These are phyloP conservation scores for Drosophila ogumai DNA, from an alignment of 1,140 invertebrate species.

Conservation along the genomic window DNA sequence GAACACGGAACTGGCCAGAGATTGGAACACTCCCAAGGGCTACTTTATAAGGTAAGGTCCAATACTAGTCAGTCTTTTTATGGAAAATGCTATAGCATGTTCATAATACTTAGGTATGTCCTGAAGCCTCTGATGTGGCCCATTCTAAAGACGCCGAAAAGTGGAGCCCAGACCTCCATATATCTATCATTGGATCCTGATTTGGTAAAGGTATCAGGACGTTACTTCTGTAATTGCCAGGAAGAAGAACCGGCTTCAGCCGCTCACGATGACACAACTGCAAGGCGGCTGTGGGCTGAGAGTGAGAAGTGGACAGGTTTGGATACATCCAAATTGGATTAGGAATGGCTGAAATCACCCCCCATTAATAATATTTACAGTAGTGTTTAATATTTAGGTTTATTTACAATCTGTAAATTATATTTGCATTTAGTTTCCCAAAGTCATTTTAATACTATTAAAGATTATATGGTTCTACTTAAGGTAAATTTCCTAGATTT, in stretches of 20 bases:
- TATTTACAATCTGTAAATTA: not conserved
- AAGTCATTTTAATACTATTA: not conserved
- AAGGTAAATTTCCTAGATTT: not conserved
- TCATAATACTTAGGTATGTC: slow-evolving; percentile 85
- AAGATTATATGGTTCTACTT: no score
- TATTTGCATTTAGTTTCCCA: not conserved
- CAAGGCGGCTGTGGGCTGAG: slow-evolving; percentile 90
- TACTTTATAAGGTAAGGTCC: slow-evolving; percentile 71
- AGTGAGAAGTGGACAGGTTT: slow-evolving; percentile 87
- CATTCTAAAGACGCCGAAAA: slow-evolving; percentile 89
- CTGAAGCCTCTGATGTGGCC: slow-evolving; percentile 91
- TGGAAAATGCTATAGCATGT: slow-evolving; percentile 28
- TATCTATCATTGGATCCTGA: slow-evolving; percentile 90
- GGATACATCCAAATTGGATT: slow-evolving; percentile 8
- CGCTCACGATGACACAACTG: slow-evolving; percentile 87
- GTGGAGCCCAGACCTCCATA: slow-evolving; percentile 91
- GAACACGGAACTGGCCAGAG: slow-evolving; percentile 91
- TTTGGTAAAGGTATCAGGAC: slow-evolving; percentile 89
- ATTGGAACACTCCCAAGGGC: slow-evolving; percentile 86
- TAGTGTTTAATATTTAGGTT: no score
- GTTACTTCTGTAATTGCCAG: slow-evolving; percentile 89
- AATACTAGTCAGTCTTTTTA: slow-evolving; percentile 84
- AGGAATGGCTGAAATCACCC: no score
- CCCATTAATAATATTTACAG: no score
- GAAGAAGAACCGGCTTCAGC: slow-evolving; percentile 86